Base-by-base conservation (phyloP, 2,113 vertebrate genomes). In the Solea solea region DNA sequence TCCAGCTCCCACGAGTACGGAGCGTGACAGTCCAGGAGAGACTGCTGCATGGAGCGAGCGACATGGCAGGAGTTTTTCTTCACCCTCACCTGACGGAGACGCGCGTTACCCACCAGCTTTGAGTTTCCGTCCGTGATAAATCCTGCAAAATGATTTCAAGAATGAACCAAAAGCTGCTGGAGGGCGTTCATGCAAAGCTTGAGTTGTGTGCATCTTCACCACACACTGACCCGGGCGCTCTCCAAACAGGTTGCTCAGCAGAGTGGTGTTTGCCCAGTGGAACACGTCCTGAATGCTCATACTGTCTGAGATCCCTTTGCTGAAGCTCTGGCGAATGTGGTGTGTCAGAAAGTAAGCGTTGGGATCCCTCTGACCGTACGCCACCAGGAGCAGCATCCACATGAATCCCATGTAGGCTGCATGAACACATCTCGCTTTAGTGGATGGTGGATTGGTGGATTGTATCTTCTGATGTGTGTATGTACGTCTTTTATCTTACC, bases 91-190 rank as follows among this genome's bases (percentile, higher is more conserved):
- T 99, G 97, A 39, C 95, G 95, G 69, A 99, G 89, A 71, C 95
- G 95, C 56, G 95, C 94, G 8, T 93, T 94, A 9, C 96, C 97
- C 58, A 98, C 94, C 75, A 98, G 88, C 86, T 96, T 98, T 69
- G 96, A 95, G 75, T 98, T 98, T 80, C 97, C 97, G 69, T 98
- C 96, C 27, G 97, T 99, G 85, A 99, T 93, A 82, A 98, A 99
- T 58, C 97, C 97, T 99, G 52, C 55, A 59, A 62, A 1, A 60
- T 8, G 71, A 21, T 25, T 53, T 69, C 13, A 74, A 34, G 34
- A 9, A 21, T 13, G 73, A 40, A 53, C 42, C 11, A 10, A n/a
- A 59, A 53, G 42, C 8, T 9, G 8, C 13, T 14, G 44, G 34
- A 66, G 11, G 16, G 13, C 0, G 55, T 10, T 27, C 40, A 66